Conservation (phyloP, 2,888 invertebrate genomes). For the Lithophane semibrunnea region DNA sequence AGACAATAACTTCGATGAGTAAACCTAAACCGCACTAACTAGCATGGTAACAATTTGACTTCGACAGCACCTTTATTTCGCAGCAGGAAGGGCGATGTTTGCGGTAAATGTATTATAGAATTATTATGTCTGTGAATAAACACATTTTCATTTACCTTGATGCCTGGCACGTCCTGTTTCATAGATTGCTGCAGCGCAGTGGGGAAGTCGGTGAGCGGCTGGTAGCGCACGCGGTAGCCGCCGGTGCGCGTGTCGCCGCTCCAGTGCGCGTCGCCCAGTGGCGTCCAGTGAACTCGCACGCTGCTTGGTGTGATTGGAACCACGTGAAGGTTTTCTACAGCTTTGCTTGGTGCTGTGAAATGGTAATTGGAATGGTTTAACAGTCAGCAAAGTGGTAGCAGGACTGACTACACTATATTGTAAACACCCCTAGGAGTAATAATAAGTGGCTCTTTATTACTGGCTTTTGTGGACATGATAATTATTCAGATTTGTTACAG, state of each 20-base stretch:
- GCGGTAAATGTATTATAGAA: too few relatives aligned
- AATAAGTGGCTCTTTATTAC: too few relatives aligned
- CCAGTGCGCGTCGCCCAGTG: conserved; percentile 94
- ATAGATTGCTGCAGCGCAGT: conserved; percentile 95
- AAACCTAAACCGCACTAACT: background rate
- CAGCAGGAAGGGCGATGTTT: background rate
- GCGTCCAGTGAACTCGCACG: conserved; percentile 97
- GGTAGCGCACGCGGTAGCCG: conserved; percentile 97
- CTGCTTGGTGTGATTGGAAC: conserved; percentile 98
- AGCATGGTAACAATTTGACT: background rate
- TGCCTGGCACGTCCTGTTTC: conserved; percentile 95
- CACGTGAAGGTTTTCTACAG: conserved; percentile 95
- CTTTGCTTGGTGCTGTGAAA: conserved; percentile 94
- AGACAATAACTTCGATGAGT: background rate
- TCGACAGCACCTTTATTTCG: background rate
- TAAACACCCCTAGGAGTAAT: too few relatives aligned
- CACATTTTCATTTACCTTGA: conserved; percentile 85
- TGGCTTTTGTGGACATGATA: too few relatives aligned
- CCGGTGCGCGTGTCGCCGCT: conserved; percentile 97
- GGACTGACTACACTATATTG: too few relatives aligned
- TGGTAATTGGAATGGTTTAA: background rate
- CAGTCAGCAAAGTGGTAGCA: too few relatives aligned
- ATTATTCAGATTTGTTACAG: too few relatives aligned
- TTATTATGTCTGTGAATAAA: too few relatives aligned
- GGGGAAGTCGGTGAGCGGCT: conserved; percentile 96